These are phyloP conservation scores for Ctenoplectra terminalis DNA, from an alignment of 1,140 invertebrate genomes.

Conservation along the genomic window DNA sequence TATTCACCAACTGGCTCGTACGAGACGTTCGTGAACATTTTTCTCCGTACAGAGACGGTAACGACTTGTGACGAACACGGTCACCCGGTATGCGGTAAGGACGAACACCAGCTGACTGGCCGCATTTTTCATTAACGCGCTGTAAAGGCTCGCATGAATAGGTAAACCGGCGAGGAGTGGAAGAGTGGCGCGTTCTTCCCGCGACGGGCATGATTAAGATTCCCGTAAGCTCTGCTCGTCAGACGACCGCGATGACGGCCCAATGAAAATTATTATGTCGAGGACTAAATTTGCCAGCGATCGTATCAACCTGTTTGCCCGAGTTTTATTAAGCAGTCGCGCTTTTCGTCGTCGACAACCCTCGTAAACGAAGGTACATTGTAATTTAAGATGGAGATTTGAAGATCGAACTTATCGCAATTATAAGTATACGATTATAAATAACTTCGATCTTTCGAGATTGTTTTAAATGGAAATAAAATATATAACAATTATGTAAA, in stretches of 20 bases:
- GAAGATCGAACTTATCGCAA: neutral
- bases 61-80: conserved; percentile 8
- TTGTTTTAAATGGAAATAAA: no score
- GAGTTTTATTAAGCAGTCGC: conserved; percentile 25
- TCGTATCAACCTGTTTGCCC: conserved; percentile 43
- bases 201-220: conserved; percentile 62
- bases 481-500: no score
- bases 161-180: conserved; percentile 69
- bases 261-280: conserved; percentile 41
- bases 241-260: conserved; percentile 40
- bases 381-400: neutral
- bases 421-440: neutral
- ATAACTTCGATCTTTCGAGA: no score
- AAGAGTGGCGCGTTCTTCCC: conserved; percentile 60
- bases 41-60: conserved; percentile 12
- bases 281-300: conserved; percentile 23
- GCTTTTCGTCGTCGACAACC: conserved; percentile 7
- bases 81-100: conserved; percentile 67
- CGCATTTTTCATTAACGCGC: conserved; percentile 80
- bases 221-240: conserved; percentile 52
- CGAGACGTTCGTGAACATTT: neutral
- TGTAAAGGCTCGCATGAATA: conserved; percentile 79
- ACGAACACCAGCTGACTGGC: conserved; percentile 73
- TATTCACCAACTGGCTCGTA: conserved; percentile 4
- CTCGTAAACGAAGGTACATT: neutral